phyloP scores from a whole-genome alignment of 2,113 vertebrate species.

The Oplegnathus fasciatus region DNA sequence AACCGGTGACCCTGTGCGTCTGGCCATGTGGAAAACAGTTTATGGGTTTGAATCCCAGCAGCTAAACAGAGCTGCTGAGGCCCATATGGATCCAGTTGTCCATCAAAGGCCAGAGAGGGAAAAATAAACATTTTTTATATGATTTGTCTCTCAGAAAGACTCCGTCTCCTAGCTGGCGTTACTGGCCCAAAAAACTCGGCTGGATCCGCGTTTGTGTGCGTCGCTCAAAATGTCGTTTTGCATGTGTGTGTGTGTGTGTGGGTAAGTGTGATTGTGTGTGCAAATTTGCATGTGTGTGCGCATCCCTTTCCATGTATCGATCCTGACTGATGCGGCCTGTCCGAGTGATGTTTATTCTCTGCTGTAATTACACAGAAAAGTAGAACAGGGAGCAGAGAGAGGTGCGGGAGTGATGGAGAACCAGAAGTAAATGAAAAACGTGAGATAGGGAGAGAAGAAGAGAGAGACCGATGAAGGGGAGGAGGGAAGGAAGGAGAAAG shows the following conservation, averaged over 20 bases:
- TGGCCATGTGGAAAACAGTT: conserved; percentile 71
- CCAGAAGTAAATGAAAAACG: conserved; percentile 44
- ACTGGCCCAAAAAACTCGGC: conserved; percentile 19
- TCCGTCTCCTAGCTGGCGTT: conserved; percentile 33
- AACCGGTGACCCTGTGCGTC: conserved; percentile 38
- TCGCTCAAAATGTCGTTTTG: background rate
- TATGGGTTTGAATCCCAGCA: conserved; percentile 55
- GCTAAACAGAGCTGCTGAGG: conserved; percentile 43
- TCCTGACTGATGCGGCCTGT: conserved; percentile 65
- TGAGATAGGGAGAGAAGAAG: background rate
- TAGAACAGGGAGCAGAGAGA: conserved; percentile 18
- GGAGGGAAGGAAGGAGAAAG: background rate
- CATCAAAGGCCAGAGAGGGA: conserved; percentile 68
- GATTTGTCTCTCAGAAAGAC: conserved; percentile 52
- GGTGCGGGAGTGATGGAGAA: conserved; percentile 32
- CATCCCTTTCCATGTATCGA: conserved; percentile 30
- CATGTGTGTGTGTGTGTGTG: conserved; percentile 10
- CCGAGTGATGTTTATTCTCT: conserved; percentile 62
- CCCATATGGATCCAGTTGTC: conserved; percentile 74
- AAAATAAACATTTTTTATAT: conserved; percentile 76
- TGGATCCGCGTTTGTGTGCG: background rate
- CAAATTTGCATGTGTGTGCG: conserved; percentile 3
- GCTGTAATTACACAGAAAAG: conserved; percentile 54
- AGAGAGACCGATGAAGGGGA: background rate
- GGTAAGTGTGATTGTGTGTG: conserved; percentile 16